phyloP scores from a whole-genome alignment of 2,888 invertebrate genomes.

The Latrodectus elegans region DNA sequence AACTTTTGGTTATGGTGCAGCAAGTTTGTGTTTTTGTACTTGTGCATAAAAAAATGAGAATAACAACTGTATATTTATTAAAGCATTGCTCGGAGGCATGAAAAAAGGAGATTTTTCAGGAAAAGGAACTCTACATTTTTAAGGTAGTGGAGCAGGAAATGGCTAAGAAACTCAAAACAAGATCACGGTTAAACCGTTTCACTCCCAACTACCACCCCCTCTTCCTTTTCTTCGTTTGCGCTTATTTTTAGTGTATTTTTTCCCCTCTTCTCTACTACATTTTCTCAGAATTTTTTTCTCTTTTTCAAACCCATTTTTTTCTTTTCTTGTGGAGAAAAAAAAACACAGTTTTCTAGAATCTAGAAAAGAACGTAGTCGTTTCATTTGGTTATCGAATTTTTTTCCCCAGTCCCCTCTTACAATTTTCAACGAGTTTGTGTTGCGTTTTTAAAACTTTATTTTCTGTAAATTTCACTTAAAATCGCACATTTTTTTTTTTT shows the following conservation, averaged over 20 bases:
- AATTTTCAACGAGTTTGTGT: neutral
- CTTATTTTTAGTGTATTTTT: slow-evolving; percentile 53
- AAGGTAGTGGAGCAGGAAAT: slow-evolving; percentile 62
- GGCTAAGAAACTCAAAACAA: slow-evolving; percentile 66
- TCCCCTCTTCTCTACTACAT: slow-evolving; percentile 2
- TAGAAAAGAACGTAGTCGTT: neutral
- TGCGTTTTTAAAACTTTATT: too few relatives aligned
- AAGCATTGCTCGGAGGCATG: slow-evolving; percentile 50
- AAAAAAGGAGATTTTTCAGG: slow-evolving; percentile 25
- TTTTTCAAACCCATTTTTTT: neutral
- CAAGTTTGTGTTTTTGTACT: slow-evolving; percentile 19
- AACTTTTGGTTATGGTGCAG: neutral
- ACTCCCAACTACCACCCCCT: slow-evolving; percentile 8
- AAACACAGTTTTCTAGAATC: slow-evolving; percentile 17
- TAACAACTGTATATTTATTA: slow-evolving; percentile 62
- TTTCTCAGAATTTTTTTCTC: neutral
- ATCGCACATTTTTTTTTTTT: too few relatives aligned
- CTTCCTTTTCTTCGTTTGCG: slow-evolving; percentile 4
- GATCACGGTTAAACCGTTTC: slow-evolving; percentile 67
- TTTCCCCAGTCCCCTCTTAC: neutral
- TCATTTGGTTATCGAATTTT: slow-evolving; percentile 4
- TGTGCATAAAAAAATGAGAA: slow-evolving; percentile 10
- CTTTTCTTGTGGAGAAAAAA: neutral
- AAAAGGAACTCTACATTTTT: slow-evolving; percentile 34
- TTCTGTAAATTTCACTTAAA: too few relatives aligned